Conservation (phyloP, 2,888 invertebrate species). For the Eupithecia tripunctaria region DNA sequence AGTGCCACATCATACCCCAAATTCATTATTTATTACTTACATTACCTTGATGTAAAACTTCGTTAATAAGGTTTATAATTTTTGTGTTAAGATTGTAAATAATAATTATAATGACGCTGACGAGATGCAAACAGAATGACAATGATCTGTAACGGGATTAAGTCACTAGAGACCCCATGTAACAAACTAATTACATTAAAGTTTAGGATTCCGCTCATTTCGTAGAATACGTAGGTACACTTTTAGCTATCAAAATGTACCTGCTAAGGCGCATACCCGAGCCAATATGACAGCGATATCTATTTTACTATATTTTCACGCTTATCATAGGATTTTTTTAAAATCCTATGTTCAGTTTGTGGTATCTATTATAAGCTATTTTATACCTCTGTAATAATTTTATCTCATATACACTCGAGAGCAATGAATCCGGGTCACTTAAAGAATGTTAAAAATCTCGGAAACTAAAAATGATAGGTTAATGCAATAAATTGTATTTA, state of each 20-base stretch:
- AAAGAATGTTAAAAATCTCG: no score
- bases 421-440: no score
- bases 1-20: conserved; percentile 74
- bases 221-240: conserved; percentile 12
- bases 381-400: no score
- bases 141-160: conserved; percentile 28
- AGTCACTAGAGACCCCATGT: conserved; percentile 20
- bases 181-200: conserved; percentile 14
- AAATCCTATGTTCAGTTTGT: no score
- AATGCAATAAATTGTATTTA: no score
- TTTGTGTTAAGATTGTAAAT: conserved; percentile 77
- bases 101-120: conserved; percentile 61
- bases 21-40: conserved; percentile 84
- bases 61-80: conserved; percentile 77
- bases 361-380: no score
- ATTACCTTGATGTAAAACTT: conserved; percentile 71
- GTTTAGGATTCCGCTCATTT: conserved; percentile 22
- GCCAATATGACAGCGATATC: no score
- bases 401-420: no score
- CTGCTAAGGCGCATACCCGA: no score
- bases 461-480: no score
- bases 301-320: no score
- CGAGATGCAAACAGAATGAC: conserved; percentile 51
- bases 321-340: no score
- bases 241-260: conserved; percentile 32